Evolutionary conservation across 2,888 invertebrate species (phyloP).

Genomic region (Lathronympha strigana): DNA sequence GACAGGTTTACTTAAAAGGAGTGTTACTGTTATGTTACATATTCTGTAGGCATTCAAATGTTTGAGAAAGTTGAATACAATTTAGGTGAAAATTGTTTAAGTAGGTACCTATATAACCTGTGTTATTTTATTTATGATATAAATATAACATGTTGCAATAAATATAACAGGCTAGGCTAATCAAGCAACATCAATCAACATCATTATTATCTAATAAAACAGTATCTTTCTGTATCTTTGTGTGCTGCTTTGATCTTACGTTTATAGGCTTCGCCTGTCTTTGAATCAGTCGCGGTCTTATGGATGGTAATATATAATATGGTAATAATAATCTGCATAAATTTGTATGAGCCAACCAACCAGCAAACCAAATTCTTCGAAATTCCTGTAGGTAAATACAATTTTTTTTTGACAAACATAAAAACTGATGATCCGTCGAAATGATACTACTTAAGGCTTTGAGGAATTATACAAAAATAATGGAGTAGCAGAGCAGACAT

Average conservation of each 20-base stretch:
- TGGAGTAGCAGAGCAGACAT: too few species aligned
- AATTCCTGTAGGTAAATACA: too few species aligned
- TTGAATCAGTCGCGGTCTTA: not conserved
- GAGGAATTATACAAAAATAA: too few species aligned
- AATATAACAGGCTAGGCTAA: not conserved
- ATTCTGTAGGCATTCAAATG: conserved; percentile 4
- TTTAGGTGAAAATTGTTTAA: not conserved
- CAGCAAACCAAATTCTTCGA: too few species aligned
- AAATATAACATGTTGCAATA: not conserved
- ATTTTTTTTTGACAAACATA: too few species aligned
- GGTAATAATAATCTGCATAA: not conserved
- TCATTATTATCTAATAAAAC: not conserved
- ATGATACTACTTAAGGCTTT: too few species aligned
- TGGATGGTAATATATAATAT: not conserved
- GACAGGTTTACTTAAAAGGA: conserved; percentile 10
- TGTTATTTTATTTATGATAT: not conserved
- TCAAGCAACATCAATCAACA: conserved; percentile 8
- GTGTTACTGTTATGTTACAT: not conserved
- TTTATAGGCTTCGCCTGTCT: conserved; percentile 7
- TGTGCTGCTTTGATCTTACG: conserved; percentile 16
- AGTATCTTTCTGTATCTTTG: conserved; percentile 10
- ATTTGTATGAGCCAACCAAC: too few species aligned
- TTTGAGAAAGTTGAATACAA: conserved; percentile 33
- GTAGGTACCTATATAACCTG: not conserved
- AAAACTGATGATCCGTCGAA: too few species aligned